These are phyloP conservation scores for Argopecten irradians DNA, from an alignment of 1,140 invertebrate species.

Conservation along the genomic window DNA sequence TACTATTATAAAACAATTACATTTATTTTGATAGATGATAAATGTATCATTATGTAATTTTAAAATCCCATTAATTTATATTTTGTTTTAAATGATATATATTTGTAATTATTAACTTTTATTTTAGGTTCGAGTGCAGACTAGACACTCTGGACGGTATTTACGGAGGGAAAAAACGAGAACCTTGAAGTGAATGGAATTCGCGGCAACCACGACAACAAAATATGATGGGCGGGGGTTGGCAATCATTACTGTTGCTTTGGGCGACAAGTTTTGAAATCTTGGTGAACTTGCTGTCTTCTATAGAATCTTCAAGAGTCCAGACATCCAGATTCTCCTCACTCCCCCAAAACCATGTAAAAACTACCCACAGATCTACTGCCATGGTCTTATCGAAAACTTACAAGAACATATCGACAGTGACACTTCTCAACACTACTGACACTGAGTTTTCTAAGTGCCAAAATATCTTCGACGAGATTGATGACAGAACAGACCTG, in stretches of 20 bases:
- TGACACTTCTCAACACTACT: not conserved
- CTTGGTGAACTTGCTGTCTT: constrained; percentile 38
- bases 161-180: constrained; percentile 9
- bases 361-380: too few relatives aligned
- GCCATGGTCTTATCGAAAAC: too few relatives aligned
- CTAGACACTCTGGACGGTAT: constrained; percentile 27
- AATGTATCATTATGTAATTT: not conserved
- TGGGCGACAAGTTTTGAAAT: constrained; percentile 28
- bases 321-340: too few relatives aligned
- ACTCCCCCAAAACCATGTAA: too few relatives aligned
- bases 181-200: constrained; percentile 14
- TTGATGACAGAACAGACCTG: not conserved
- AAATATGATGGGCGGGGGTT: constrained; percentile 12
- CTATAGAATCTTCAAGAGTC: constrained; percentile 26
- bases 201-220: constrained; percentile 5
- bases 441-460: not conserved
- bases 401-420: too few relatives aligned
- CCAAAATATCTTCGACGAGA: not conserved
- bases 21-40: not conserved
- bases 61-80: not conserved
- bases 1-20: too few relatives aligned
- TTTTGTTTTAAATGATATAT: not conserved
- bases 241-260: too few relatives aligned
- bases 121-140: constrained; percentile 38
- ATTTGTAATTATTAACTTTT: too few relatives aligned